Evolutionary conservation across 2,888 invertebrate genomes (phyloP).

Genomic region (Conchocele bisecta): DNA sequence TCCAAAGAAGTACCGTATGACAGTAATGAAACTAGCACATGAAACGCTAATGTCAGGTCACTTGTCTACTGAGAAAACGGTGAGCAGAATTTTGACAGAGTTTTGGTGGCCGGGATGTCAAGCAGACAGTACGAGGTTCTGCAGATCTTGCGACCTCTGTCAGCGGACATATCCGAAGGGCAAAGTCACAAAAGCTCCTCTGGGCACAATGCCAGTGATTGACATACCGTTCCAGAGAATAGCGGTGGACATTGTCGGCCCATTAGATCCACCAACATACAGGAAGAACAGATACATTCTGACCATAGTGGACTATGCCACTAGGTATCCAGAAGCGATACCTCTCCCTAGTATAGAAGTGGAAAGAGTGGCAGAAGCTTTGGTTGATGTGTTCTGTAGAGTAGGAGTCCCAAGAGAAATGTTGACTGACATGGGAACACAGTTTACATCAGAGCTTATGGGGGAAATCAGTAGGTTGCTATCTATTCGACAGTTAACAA

Average conservation of each 20-base stretch:
- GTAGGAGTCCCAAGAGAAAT: conserved; percentile 52
- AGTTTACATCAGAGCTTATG: conserved; percentile 56
- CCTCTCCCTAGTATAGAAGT: conserved; percentile 49
- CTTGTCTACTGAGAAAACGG: neutral
- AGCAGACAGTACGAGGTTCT: conserved; percentile 44
- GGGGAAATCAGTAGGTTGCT: conserved; percentile 41
- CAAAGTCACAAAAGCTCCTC: conserved; percentile 33
- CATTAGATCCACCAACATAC: conserved; percentile 40
- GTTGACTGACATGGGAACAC: conserved; percentile 58
- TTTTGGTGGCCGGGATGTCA: conserved; percentile 56
- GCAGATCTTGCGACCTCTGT: conserved; percentile 47
- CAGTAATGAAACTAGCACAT: conserved; percentile 50
- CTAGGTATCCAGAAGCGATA: conserved; percentile 24
- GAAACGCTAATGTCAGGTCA: conserved; percentile 40
- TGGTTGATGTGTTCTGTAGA: conserved; percentile 49
- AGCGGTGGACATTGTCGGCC: conserved; percentile 58
- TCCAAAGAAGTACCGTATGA: conserved; percentile 25
- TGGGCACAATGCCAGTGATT: conserved; percentile 52
- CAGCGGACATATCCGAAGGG: conserved; percentile 43
- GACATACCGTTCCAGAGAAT: conserved; percentile 53
- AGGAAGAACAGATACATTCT: conserved; percentile 57
- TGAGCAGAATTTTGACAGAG: conserved; percentile 5
- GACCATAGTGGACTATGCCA: conserved; percentile 45
- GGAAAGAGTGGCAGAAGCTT: conserved; percentile 55
- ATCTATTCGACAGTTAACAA: conserved; percentile 35